Evolutionary conservation across 2,888 invertebrate genomes (phyloP).

Genomic region (Scelioninae gen. 1): DNA sequence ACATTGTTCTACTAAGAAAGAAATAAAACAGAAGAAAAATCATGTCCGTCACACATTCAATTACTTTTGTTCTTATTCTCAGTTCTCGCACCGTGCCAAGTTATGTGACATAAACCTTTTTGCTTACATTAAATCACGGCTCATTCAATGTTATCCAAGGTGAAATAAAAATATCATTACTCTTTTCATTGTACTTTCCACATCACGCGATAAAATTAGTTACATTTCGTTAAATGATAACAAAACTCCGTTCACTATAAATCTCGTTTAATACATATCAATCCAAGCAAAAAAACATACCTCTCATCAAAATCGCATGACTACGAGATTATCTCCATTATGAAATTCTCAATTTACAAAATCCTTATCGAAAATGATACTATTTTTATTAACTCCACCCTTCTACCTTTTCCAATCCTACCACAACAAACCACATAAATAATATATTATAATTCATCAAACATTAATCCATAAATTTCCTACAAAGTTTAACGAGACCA

Average conservation of each 20-base stretch:
- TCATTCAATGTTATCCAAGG: background rate
- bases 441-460: background rate
- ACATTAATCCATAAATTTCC: too few relatives aligned
- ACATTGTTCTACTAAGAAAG: too few relatives aligned
- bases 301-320: too few relatives aligned
- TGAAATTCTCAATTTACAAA: too few relatives aligned
- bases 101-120: slow-evolving; percentile 5
- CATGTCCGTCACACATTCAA: background rate
- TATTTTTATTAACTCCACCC: too few relatives aligned
- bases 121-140: background rate
- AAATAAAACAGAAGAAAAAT: background rate
- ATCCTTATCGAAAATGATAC: too few relatives aligned
- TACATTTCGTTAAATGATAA: background rate
- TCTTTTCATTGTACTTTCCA: background rate
- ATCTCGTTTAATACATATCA: background rate
- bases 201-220: background rate
- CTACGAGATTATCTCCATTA: too few relatives aligned
- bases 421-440: too few relatives aligned
- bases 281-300: too few relatives aligned
- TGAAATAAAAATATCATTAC: slow-evolving; percentile 6
- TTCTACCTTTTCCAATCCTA: too few relatives aligned
- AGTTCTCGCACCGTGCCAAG: background rate
- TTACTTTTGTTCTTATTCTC: background rate
- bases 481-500: slow-evolving; percentile 6
- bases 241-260: background rate